phyloP scores from a whole-genome alignment of 2,888 invertebrate genomes.

The Cephus rjabovi region DNA sequence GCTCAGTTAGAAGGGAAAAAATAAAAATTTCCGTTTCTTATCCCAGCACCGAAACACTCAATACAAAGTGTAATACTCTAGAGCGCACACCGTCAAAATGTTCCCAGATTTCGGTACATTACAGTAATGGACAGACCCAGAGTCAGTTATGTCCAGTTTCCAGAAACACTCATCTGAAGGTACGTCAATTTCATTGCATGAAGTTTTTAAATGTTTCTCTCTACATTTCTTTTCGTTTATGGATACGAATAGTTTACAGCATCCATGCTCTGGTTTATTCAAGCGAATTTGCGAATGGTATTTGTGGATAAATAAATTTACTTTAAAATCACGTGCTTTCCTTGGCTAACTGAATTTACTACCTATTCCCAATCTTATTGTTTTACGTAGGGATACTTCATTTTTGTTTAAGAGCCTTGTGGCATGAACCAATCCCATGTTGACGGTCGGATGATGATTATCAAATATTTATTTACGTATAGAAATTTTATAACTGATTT shows the following conservation, averaged over 20 bases:
- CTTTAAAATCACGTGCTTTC: background rate
- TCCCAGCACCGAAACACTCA: constrained; percentile 77
- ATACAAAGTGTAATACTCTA: constrained; percentile 60
- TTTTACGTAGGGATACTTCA: background rate
- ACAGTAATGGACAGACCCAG: constrained; percentile 61
- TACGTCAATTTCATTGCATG: constrained; percentile 31
- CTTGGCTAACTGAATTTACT: no score
- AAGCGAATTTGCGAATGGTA: background rate
- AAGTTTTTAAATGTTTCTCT: constrained; percentile 8
- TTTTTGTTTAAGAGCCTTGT: no score
- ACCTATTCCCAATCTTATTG: background rate
- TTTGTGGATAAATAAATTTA: background rate
- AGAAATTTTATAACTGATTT: no score
- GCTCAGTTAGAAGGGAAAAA: constrained; percentile 76
- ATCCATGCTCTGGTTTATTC: background rate
- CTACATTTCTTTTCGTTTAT: background rate
- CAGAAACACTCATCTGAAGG: constrained; percentile 57
- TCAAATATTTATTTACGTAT: no score
- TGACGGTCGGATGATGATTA: no score
- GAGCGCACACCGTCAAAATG: constrained; percentile 59
- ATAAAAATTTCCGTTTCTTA: constrained; percentile 90
- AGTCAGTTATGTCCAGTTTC: constrained; percentile 57
- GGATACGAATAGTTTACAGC: background rate
- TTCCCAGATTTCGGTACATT: constrained; percentile 60
- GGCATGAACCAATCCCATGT: no score